A percentile compares a stretch with the other conserved stretches of the same genome.
Conservation (phyloP, 2,113 vertebrate genomes). For the Stomatorhinus ivindoensis region DNA sequence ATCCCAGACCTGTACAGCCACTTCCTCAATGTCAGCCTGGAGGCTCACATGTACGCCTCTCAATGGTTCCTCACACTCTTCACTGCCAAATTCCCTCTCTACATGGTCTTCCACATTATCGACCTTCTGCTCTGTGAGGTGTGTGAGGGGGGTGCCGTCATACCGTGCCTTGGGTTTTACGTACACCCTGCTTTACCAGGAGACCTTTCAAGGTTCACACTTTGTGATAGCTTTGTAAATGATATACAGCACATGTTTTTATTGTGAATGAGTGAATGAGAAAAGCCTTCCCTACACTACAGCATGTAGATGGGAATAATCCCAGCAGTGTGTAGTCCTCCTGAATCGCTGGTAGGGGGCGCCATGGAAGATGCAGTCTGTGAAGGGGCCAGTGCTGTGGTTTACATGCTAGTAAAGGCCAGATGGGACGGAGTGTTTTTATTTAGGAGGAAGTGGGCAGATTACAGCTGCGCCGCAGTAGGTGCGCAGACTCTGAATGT, state of each 20-base stretch:
- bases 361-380: not conserved
- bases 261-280: not conserved
- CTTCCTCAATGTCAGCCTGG: slow-evolving; percentile 91
- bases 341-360: not conserved
- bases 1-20: slow-evolving; percentile 93
- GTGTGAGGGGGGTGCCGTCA: slow-evolving; percentile 12
- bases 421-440: not conserved
- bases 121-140: slow-evolving; percentile 96
- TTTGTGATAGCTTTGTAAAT: not conserved
- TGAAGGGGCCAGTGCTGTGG: not conserved
- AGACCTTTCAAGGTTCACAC: not conserved
- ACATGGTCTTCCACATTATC: slow-evolving; percentile 99
- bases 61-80: slow-evolving; percentile 99
- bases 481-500: not conserved
- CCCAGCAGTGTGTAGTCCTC: not conserved
- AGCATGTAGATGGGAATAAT: not conserved
- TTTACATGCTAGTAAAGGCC: not conserved
- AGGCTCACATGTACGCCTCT: slow-evolving; percentile 98
- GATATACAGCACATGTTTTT: not conserved
- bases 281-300: not conserved
- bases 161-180: not conserved
- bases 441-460: not conserved
- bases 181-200: not conserved
- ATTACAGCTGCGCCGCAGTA: not conserved
- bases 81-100: slow-evolving; percentile 97